Evolutionary conservation across 2,113 vertebrate genomes (phyloP).

Genomic region (Siphamia tubifer): DNA sequence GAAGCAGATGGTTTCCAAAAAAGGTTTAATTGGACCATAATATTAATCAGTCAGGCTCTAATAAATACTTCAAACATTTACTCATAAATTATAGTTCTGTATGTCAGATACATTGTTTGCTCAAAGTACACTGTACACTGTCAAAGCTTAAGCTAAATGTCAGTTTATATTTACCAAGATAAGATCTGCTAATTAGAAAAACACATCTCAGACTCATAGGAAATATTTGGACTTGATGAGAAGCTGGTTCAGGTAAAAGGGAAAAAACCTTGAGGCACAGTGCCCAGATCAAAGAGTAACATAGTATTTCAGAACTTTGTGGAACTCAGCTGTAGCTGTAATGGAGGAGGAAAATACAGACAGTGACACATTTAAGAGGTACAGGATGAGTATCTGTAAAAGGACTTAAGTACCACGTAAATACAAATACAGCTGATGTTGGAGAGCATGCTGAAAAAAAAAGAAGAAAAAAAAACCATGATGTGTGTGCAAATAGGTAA

Average conservation of each 20-base stretch:
- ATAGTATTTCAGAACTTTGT: not conserved
- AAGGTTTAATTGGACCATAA: too few species aligned
- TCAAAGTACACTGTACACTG: too few species aligned
- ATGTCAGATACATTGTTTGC: too few species aligned
- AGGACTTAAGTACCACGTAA: not conserved
- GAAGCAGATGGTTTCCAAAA: too few species aligned
- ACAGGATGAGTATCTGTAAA: conserved; percentile 14
- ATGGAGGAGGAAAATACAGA: not conserved
- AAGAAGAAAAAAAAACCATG: too few species aligned
- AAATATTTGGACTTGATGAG: not conserved
- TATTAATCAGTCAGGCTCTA: too few species aligned
- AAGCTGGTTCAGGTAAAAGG: not conserved
- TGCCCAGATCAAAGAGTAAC: not conserved
- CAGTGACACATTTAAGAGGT: not conserved
- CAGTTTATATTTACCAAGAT: too few species aligned
- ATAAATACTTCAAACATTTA: too few species aligned
- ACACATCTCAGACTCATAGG: not conserved
- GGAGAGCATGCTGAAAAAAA: conserved; percentile 9
- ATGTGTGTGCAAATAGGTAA: not conserved
- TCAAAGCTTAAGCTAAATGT: too few species aligned
- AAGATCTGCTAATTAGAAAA: too few species aligned
- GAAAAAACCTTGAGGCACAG: not conserved
- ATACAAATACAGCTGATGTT: not conserved
- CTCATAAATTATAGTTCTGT: too few species aligned
- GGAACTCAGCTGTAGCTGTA: not conserved